Evolutionary conservation across 2,888 invertebrate species (phyloP).

Genomic region (Myopa testacea): DNA sequence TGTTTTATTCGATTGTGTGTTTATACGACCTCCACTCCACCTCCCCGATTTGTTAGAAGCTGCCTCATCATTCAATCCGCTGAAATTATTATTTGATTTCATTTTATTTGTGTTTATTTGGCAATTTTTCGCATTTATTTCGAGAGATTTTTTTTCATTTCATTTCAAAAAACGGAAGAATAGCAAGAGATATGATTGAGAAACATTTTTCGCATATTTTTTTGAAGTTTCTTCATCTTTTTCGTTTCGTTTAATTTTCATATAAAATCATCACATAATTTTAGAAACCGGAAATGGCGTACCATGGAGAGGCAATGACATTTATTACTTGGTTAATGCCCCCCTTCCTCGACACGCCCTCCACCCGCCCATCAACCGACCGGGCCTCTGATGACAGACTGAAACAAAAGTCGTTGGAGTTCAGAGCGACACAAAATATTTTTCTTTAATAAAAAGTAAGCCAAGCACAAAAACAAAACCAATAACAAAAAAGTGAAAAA

Average conservation of each 20-base stretch:
- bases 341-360: no score
- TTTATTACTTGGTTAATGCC: no score
- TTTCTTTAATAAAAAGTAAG: no score
- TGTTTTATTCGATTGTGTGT: neutral
- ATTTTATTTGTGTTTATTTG: conserved; percentile 9
- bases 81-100: conserved; percentile 1
- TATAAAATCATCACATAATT: conserved; percentile 16
- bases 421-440: no score
- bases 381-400: no score
- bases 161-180: no score
- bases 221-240: neutral
- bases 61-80: no score
- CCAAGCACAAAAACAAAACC: no score
- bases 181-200: conserved; percentile 16
- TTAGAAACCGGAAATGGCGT: conserved; percentile 3
- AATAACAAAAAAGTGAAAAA: no score
- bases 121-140: conserved; percentile 15
- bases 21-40: neutral
- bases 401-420: no score
- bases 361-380: no score
- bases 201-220: neutral
- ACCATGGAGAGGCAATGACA: neutral
- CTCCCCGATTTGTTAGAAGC: neutral
- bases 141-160: no score
- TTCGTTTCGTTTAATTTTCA: neutral